Evolutionary conservation across 2,113 vertebrate species (phyloP).

Genomic region (Ammodytes dubius): DNA sequence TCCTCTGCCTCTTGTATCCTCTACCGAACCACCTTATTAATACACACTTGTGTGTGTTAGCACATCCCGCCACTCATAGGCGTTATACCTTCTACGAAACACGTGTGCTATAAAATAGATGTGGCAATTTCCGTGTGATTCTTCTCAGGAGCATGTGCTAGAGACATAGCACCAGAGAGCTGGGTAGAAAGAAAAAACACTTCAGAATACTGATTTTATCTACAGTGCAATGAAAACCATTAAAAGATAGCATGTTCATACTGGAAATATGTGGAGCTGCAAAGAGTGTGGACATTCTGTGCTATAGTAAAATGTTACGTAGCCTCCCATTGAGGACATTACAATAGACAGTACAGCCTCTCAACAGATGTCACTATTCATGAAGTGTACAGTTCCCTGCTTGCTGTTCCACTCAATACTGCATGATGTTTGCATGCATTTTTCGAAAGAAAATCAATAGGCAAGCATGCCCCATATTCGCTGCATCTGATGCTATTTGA

Average conservation of each 20-base stretch:
- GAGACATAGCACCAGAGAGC: neutral
- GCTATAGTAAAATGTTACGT: slow-evolving; percentile 3
- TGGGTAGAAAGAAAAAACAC: neutral
- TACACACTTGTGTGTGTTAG: slow-evolving; percentile 20
- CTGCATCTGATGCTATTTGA: neutral
- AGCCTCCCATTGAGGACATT: slow-evolving; percentile 29
- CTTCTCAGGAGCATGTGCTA: slow-evolving; percentile 1
- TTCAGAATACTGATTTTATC: slow-evolving; percentile 40
- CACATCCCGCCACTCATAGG: neutral
- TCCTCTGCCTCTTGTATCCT: neutral
- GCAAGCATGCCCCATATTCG: neutral
- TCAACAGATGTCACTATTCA: slow-evolving; percentile 17
- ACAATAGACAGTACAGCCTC: slow-evolving; percentile 12
- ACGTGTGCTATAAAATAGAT: slow-evolving; percentile 7
- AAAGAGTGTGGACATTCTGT: slow-evolving; percentile 18
- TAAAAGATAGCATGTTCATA: slow-evolving; percentile 16
- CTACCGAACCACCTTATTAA: slow-evolving; percentile 2
- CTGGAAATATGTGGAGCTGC: neutral
- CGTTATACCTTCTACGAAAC: slow-evolving; percentile 38
- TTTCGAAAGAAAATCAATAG: slow-evolving; percentile 4
- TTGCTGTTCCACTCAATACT: neutral
- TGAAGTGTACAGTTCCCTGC: slow-evolving; percentile 4
- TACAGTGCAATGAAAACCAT: slow-evolving; percentile 10
- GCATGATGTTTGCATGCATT: neutral
- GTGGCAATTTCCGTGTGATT: neutral